These are phyloP conservation scores for Dermolepida albohirtum DNA, from an alignment of 2,888 invertebrate species.

Conservation along the genomic window DNA sequence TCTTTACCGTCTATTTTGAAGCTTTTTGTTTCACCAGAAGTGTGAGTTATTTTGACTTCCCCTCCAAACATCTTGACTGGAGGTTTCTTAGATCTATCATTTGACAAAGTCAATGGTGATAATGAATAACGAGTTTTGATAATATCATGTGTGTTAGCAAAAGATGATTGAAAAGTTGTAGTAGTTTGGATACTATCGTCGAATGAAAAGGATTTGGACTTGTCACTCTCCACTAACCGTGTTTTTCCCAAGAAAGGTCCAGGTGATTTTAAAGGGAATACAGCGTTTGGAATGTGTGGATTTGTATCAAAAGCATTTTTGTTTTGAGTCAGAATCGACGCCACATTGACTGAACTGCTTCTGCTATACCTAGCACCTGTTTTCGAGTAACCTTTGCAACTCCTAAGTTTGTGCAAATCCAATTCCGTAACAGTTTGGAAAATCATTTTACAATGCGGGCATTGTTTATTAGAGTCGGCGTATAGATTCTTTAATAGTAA, in stretches of 20 bases:
- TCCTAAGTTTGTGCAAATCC: constrained; percentile 82
- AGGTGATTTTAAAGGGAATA: constrained; percentile 79
- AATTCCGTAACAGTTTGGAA: constrained; percentile 85
- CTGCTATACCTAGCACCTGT: constrained; percentile 61
- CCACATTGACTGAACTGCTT: constrained; percentile 65
- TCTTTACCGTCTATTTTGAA: constrained; percentile 61
- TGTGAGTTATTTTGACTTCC: constrained; percentile 80
- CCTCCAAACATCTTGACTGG: constrained; percentile 80
- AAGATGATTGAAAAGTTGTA: constrained; percentile 46
- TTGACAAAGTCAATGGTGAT: constrained; percentile 56
- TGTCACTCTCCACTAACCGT: constrained; percentile 76
- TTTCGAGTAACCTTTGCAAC: constrained; percentile 75
- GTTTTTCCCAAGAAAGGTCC: constrained; percentile 87
- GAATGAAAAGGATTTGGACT: constrained; percentile 63
- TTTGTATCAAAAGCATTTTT: constrained; percentile 64
- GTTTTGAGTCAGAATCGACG: constrained; percentile 64
- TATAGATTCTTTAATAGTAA: constrained; percentile 78
- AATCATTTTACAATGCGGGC: constrained; percentile 81
- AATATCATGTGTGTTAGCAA: constrained; percentile 45
- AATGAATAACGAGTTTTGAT: constrained; percentile 53
- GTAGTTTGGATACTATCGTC: constrained; percentile 57
- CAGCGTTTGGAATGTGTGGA: constrained; percentile 60
- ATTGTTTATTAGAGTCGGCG: constrained; percentile 74
- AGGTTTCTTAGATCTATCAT: constrained; percentile 57
- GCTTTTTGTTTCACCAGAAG: constrained; percentile 75